Percentiles rank a stretch among this genome's conserved stretches.
These are phyloP conservation scores for Cheilosia variabilis DNA, from an alignment of 2,888 invertebrate species.

Conservation along the genomic window DNA sequence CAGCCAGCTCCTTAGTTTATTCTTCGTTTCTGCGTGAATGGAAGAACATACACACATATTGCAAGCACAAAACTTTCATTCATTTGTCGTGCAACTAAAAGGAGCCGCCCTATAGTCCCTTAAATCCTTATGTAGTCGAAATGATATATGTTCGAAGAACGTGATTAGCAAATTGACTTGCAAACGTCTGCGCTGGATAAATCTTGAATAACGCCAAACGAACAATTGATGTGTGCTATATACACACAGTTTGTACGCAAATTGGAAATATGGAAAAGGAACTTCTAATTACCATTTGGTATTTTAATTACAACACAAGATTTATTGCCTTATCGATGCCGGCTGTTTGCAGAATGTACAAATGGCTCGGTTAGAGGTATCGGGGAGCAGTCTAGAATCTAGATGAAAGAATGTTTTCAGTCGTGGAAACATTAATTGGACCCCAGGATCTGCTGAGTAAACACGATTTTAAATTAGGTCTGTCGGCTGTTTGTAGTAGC, in stretches of 20 bases:
- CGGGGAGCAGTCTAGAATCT: neutral
- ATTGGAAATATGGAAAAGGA: neutral
- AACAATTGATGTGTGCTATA: conserved; percentile 3
- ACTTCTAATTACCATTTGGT: conserved; percentile 28
- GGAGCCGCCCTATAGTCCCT: conserved; percentile 2
- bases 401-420: neutral
- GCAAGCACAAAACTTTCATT: conserved; percentile 6
- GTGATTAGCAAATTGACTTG: conserved; percentile 64
- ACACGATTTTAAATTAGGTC: too few species aligned
- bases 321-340: conserved; percentile 28
- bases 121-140: conserved; percentile 35
- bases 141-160: conserved; percentile 49
- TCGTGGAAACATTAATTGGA: too few species aligned
- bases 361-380: neutral
- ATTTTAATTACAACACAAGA: conserved; percentile 44
- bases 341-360: neutral
- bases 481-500: too few species aligned
- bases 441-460: too few species aligned
- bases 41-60: conserved; percentile 4
- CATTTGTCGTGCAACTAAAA: conserved; percentile 18
- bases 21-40: conserved; percentile 25
- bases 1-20: conserved; percentile 17
- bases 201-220: conserved; percentile 33
- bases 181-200: conserved; percentile 47
- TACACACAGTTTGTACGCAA: neutral